Conservation (phyloP, 2,888 invertebrate species). For the Gonocerus acuteangulatus region DNA sequence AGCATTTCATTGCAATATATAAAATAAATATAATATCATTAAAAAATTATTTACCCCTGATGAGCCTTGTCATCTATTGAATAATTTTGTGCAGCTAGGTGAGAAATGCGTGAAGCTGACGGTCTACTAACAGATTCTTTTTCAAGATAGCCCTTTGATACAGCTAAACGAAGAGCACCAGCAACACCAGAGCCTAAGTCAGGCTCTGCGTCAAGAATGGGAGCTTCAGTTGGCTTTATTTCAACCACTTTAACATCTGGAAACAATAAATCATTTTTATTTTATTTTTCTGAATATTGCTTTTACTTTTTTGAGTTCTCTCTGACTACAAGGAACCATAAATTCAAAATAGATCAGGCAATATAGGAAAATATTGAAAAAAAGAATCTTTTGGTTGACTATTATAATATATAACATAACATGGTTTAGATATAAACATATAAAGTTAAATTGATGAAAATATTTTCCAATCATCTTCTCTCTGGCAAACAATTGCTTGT, state of each 20-base stretch:
- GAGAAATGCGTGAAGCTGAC: conserved; percentile 62
- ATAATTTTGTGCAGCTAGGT: conserved; percentile 71
- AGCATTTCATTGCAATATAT: too few relatives aligned
- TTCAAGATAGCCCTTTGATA: conserved; percentile 89
- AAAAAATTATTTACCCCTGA: conserved; percentile 47
- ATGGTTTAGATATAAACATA: too few relatives aligned
- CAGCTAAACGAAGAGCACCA: conserved; percentile 80
- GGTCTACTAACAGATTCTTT: conserved; percentile 67
- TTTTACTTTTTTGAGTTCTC: background rate
- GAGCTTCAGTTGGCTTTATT: conserved; percentile 52
- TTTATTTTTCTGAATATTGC: background rate
- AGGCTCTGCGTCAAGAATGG: conserved; percentile 85
- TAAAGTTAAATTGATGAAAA: too few relatives aligned
- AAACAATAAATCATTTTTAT: conserved; percentile 6
- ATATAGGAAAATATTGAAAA: too few relatives aligned
- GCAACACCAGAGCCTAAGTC: conserved; percentile 85
- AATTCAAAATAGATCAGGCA: too few relatives aligned
- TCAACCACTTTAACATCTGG: conserved; percentile 46
- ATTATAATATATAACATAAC: too few relatives aligned
- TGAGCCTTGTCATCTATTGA: conserved; percentile 71
- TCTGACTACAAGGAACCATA: too few relatives aligned
- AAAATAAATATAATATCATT: too few relatives aligned
- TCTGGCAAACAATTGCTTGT: too few relatives aligned
- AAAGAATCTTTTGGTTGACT: too few relatives aligned
- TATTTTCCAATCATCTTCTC: too few relatives aligned